Evolutionary conservation across 2,797 vertebrate species (phyloP).

Genomic region (Sebastiscus tertius): DNA sequence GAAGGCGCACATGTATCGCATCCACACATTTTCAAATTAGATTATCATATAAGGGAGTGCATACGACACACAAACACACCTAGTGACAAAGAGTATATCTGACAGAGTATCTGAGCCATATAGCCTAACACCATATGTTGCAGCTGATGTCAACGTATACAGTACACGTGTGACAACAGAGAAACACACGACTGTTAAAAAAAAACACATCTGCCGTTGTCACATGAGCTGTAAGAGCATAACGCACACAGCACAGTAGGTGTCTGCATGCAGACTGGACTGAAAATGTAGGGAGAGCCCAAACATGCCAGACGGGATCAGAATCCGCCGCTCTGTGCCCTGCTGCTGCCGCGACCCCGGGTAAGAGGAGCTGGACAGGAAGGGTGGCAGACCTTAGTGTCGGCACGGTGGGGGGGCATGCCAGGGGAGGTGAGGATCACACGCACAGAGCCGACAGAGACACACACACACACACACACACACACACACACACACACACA

Average conservation of each 20-base stretch:
- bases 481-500: background rate
- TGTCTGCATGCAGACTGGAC: slow-evolving; percentile 14
- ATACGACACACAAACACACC: background rate
- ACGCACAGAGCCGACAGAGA: background rate
- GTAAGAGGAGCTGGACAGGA: slow-evolving; percentile 19
- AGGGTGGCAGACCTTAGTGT: slow-evolving; percentile 54
- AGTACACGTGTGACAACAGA: background rate
- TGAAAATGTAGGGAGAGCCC: slow-evolving; percentile 44
- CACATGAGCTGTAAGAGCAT: background rate
- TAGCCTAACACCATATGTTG: slow-evolving; percentile 20
- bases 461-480: too few relatives aligned
- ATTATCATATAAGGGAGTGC: slow-evolving; percentile 16
- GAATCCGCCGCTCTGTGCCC: slow-evolving; percentile 20
- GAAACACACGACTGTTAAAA: slow-evolving; percentile 21
- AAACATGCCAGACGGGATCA: slow-evolving; percentile 67
- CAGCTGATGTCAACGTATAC: slow-evolving; percentile 4
- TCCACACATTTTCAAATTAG: slow-evolving; percentile 43
- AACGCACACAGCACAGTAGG: slow-evolving; percentile 24
- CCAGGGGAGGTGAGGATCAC: slow-evolving; percentile 59
- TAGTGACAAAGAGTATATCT: slow-evolving; percentile 14
- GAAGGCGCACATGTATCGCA: background rate
- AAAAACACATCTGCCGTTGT: slow-evolving; percentile 26
- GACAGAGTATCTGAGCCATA: slow-evolving; percentile 30
- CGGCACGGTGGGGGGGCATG: slow-evolving; percentile 43
- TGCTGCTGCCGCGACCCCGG: background rate